phyloP scores from a whole-genome alignment of 2,888 invertebrate genomes.

The Philopedon plagiatum region DNA sequence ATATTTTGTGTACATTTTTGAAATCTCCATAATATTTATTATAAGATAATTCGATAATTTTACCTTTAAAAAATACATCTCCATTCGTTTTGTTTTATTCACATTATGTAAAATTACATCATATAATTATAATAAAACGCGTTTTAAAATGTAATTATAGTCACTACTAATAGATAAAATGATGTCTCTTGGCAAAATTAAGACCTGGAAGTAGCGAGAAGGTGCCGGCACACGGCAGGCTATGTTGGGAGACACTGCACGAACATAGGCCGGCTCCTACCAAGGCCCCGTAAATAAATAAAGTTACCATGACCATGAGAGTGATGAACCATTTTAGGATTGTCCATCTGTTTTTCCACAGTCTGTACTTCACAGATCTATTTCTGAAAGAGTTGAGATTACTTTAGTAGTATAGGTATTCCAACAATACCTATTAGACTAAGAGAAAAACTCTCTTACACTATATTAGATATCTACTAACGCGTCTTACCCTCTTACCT shows the following conservation, averaged over 20 bases:
- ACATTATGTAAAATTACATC: too few relatives aligned
- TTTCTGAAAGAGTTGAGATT: constrained; percentile 30
- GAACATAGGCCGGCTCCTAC: constrained; percentile 58
- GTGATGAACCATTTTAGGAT: constrained; percentile 53
- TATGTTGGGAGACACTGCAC: constrained; percentile 39
- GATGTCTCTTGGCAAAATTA: constrained; percentile 41
- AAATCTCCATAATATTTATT: too few relatives aligned
- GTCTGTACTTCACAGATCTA: constrained; percentile 31
- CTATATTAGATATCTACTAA: too few relatives aligned
- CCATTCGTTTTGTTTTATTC: too few relatives aligned
- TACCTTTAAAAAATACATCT: too few relatives aligned
- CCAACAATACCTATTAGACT: neutral
- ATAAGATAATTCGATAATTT: too few relatives aligned
- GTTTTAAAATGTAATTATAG: too few relatives aligned
- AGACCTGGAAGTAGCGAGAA: constrained; percentile 50
- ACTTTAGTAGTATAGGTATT: too few relatives aligned
- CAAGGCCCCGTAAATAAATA: constrained; percentile 57
- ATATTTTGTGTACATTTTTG: too few relatives aligned
- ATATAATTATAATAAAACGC: too few relatives aligned
- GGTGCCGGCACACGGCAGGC: constrained; percentile 48
- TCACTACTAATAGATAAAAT: constrained; percentile 39
- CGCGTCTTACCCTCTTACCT: constrained; percentile 37
- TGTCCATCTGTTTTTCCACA: constrained; percentile 55
- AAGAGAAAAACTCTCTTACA: neutral
- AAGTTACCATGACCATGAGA: constrained; percentile 53